phyloP scores from a whole-genome alignment of 1,140 invertebrate species.

The Sitobion miscanthi region DNA sequence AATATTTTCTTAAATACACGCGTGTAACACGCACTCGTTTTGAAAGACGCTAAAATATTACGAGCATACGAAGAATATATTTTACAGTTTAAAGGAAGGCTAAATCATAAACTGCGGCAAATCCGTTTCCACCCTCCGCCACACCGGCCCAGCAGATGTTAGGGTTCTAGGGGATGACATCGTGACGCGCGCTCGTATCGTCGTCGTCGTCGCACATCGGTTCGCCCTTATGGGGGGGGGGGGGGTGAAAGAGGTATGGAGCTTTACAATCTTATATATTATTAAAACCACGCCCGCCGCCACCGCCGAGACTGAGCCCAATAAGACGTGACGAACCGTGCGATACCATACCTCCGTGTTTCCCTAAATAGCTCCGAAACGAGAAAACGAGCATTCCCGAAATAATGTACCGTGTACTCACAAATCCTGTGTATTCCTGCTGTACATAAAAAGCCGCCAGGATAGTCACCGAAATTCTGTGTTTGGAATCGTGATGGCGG shows the following conservation, averaged over 20 bases:
- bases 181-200: not conserved
- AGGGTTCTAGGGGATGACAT: not conserved
- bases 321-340: not conserved
- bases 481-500: not conserved
- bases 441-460: not conserved
- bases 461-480: not conserved
- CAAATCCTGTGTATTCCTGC: not conserved
- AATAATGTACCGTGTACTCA: not conserved
- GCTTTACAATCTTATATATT: not conserved
- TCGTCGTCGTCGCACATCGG: no score
- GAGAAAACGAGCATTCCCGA: not conserved
- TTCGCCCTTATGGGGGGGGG: not conserved
- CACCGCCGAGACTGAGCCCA: not conserved
- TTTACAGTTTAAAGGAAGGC: not conserved
- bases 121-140: not conserved
- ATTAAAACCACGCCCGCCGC: not conserved
- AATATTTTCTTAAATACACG: not conserved
- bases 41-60: not conserved
- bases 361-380: not conserved
- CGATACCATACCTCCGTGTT: not conserved
- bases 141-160: not conserved
- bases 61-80: not conserved
- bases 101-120: conserved; percentile 1
- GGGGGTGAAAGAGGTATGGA: not conserved
- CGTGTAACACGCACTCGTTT: not conserved